Base-by-base conservation (phyloP, 1,140 invertebrate species). In the Drosophila rhopaloa region DNA sequence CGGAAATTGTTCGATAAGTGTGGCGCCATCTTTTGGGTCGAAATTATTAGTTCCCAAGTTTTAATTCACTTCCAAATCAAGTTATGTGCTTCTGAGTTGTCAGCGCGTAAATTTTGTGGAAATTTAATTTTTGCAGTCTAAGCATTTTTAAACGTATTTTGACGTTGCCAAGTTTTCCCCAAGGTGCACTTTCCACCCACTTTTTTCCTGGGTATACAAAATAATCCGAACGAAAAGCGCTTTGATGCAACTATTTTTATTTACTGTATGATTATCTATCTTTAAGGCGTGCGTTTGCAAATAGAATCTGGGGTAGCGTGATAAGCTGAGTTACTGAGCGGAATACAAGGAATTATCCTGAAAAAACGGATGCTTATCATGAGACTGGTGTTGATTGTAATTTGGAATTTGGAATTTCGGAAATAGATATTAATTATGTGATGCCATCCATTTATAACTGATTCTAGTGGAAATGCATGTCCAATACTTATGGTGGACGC, bases 381-480 rank as follows among this genome's bases (percentile, higher is more conserved):
- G 48, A 53, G 35, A 19, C 61, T 47, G 11, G 19, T 62, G 55
- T 38, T 54, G 37, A 74, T 40, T 62, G 54, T 50, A 79, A 76
- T 79, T 84, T 79, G 59, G 72, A 81, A 73, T 84, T 80, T 85
- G 59, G 72, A 81, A 73, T 84, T 80, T 85, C 43, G 44, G 47
- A 48, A 56, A 50, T 43, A 44, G 58, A 65, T 50, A 70, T 61
- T 19, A 43, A 60, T 40, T 29, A 14, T 14, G 8, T 16, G 24
- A 68, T 68, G 48, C 38, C 38, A 40, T 68, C 24, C 27, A 40
- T 46, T 10, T 46, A 48, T 38, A 35, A 53, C 53, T 35, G 40
- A 37, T 65, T 57, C 27, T 38, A 43, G 41, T 62, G 41, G 40
- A n/a, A 62, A 74, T 67, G 73, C 24, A 61, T 56, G 59, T 74